These are phyloP conservation scores for Polymixis flavicincta DNA, from an alignment of 2,888 invertebrate genomes.

Conservation along the genomic window DNA sequence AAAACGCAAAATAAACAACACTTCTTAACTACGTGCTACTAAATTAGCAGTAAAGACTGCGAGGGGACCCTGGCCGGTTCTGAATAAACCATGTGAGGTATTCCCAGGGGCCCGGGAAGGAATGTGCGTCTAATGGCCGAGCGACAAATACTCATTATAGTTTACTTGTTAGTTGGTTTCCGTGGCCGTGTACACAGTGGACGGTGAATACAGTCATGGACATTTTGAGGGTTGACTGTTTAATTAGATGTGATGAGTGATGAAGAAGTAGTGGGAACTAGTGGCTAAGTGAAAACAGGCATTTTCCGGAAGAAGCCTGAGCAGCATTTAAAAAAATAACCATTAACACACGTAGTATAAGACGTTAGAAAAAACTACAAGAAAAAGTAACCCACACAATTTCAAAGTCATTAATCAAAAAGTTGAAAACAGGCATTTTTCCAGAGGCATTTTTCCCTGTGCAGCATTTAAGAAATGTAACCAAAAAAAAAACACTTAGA, in stretches of 20 bases:
- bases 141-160: slow-evolving; percentile 66
- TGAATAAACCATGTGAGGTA: slow-evolving; percentile 68
- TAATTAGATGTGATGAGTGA: too few relatives aligned
- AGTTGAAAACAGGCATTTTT: neutral
- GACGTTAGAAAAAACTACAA: neutral
- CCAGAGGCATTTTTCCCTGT: neutral
- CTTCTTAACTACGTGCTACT: slow-evolving; percentile 52
- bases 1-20: slow-evolving; percentile 57
- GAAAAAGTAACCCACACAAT: neutral
- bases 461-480: neutral
- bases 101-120: slow-evolving; percentile 53
- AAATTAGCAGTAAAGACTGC: slow-evolving; percentile 65
- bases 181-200: slow-evolving; percentile 19
- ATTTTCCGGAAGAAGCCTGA: too few relatives aligned
- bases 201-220: slow-evolving; percentile 18
- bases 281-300: too few relatives aligned
- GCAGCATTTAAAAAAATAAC: neutral
- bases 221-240: neutral
- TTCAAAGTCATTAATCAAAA: neutral
- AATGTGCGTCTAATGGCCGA: slow-evolving; percentile 59
- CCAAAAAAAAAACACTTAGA: neutral
- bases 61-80: slow-evolving; percentile 49
- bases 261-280: too few relatives aligned
- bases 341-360: neutral
- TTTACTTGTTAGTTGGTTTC: slow-evolving; percentile 38